Evolutionary conservation across 2,113 vertebrate genomes (phyloP).

Genomic region (Sterrhoptilus dennistouni): DNA sequence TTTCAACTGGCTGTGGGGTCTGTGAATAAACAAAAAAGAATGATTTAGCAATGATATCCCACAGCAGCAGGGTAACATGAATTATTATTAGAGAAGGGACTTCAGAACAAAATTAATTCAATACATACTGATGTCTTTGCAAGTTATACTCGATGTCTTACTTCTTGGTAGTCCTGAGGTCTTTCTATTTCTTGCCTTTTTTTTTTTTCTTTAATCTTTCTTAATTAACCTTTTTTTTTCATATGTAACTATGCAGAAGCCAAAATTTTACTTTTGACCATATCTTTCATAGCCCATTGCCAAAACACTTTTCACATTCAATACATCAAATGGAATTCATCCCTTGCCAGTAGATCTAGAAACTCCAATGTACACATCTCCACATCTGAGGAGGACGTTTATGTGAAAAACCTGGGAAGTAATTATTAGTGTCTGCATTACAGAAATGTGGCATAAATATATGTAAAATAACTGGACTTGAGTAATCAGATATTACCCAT

Average conservation of each 20-base stretch:
- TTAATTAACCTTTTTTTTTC: neutral
- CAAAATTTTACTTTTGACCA: neutral
- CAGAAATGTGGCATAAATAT: neutral
- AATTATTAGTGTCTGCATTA: neutral
- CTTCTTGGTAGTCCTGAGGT: neutral
- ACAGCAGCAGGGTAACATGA: neutral
- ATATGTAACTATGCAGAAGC: neutral
- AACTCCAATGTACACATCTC: neutral
- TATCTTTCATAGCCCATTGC: neutral
- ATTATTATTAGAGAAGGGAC: neutral
- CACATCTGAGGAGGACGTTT: neutral
- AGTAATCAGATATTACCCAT: neutral
- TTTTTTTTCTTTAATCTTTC: neutral
- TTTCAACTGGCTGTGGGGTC: conserved; percentile 76
- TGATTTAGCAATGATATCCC: neutral
- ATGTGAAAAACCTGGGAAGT: neutral
- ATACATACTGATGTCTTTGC: neutral
- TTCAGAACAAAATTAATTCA: neutral
- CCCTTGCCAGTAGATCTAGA: neutral
- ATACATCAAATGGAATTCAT: neutral
- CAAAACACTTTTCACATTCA: neutral
- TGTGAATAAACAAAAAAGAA: conserved; percentile 61
- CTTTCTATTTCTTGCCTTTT: neutral
- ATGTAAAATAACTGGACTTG: neutral
- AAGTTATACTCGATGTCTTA: neutral